phyloP scores from a whole-genome alignment of 2,113 vertebrate species.

The Solea senegalensis region DNA sequence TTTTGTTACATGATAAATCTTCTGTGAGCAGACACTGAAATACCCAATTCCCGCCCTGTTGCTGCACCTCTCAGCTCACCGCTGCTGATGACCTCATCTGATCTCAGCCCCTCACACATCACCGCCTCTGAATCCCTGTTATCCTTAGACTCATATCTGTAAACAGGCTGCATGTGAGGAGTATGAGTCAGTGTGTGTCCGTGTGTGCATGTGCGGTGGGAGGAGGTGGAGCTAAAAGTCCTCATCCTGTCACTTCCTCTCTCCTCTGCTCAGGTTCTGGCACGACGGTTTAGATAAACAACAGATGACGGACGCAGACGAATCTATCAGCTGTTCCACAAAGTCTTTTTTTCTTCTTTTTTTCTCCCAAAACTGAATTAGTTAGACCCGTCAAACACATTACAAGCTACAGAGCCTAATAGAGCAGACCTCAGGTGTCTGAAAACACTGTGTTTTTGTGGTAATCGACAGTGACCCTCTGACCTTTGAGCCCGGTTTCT shows the following conservation, averaged over 20 bases:
- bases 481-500: constrained; percentile 1
- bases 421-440: not conserved
- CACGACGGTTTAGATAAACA: constrained; percentile 36
- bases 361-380: too few species aligned
- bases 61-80: constrained; percentile 38
- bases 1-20: not conserved
- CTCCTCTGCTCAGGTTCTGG: constrained; percentile 61
- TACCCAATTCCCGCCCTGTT: constrained; percentile 5
- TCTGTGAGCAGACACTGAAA: constrained; percentile 15
- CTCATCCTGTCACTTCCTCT: constrained; percentile 75
- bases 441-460: too few species aligned
- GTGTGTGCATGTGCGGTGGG: constrained; percentile 38
- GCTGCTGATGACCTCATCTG: constrained; percentile 60
- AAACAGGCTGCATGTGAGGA: constrained; percentile 56
- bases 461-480: not conserved
- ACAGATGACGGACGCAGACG: constrained; percentile 28
- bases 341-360: not conserved
- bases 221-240: constrained; percentile 54
- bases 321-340: constrained; percentile 19
- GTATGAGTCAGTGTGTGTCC: constrained; percentile 60
- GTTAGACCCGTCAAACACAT: not conserved
- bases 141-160: constrained; percentile 48
- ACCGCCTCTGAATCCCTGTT: constrained; percentile 48
- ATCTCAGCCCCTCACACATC: constrained; percentile 54
- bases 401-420: not conserved